Base-by-base conservation (phyloP, 2,888 invertebrate species). In the Amiota minor region DNA sequence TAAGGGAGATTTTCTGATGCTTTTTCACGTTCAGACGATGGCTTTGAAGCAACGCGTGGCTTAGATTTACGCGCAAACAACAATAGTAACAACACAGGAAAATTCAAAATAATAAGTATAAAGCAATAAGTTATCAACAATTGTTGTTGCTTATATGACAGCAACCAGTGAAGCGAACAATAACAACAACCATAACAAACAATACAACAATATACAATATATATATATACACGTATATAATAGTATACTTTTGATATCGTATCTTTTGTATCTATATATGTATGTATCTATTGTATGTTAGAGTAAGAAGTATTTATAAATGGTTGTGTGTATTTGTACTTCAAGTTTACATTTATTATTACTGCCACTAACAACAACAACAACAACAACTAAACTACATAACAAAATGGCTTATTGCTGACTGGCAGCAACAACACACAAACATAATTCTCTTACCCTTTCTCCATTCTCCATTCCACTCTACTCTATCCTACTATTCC, bases 271-370 rank as follows among this genome's bases (percentile, higher is more conserved):
- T 18, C 47, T 61, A 61, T 16, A 18, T 59, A 70, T n/a, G 45
- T 9, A 18, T 65, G 47, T 65, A 49, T 67, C 20, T 84, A 4
- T 59, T 1, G 35, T 35, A 35, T 2, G 6, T 3, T 35, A 35
- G 2, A 35, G 35, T 35, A 23, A 35, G 35, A 6, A 35, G 35
- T 35, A 35, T 35, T 8, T 35, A 35, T 35, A 35, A 35, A 35
- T 59, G 59, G 16, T 4, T 59, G 45, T 16, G 12, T 64, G 35
- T 64, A 45, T 55, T 8, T 70, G 59, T 23, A 72, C 68, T 68
- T 55, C 18, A 68, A 72, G 67, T 72, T 72, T 72, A 72, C 72
- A 72, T 72, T 72, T 72, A 72, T 72, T 72, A 72, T 71, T 71
- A 64, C 50, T 56, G 46, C 56, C 72, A 64, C 64, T 53, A 65